Base-by-base conservation (phyloP, 2,113 vertebrate genomes). In the Erythrocercus mccallii region DNA sequence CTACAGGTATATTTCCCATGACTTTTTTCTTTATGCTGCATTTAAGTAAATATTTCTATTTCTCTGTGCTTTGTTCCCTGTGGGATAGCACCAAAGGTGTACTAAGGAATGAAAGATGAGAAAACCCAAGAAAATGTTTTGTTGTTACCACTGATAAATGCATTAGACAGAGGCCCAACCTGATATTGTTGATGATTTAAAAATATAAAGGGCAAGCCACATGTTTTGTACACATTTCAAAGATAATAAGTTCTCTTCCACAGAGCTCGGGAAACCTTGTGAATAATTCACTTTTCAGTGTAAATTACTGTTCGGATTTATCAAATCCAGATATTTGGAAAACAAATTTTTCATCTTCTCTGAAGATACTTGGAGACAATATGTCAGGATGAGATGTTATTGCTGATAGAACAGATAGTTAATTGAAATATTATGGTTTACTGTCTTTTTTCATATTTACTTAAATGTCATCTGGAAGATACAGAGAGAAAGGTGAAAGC, bases 1-100 rank as follows among this genome's bases (percentile, higher is more conserved):
- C 98, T 99, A 19, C 99, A 99, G 98, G 99, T 99, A 99, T 65
- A 61, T 35, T 44, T 58, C 13, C 23, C 51, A 9, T 44, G 0
- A 58, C 5, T 61, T 77, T 66, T 66, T 54, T 31, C 22, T 61
- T 38, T 54, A 71, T 73, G 20, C 28, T 56, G 7, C 37, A 10
- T 31, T 81, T 68, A 50, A n/a, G 16, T 56, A 76, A 51, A 31
- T 53, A 13, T 58, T 56, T 72, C 53, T 42, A 1, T 70, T 70
- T 38, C n/a, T 70, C 15, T 69, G 22, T 70, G 21, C n/a, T 54
- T 88, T 73, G 31, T 47, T 25, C 25, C 18, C 17, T 62, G 7
- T 72, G 35, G 40, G 62, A 22, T 5, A 56, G 11, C 47, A 65
- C 11, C 24, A 27, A 53, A 81, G 8, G 9, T 10, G 0, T 48